phyloP scores from a whole-genome alignment of 2,797 vertebrate species.

The Acrocephalus scirpaceus region DNA sequence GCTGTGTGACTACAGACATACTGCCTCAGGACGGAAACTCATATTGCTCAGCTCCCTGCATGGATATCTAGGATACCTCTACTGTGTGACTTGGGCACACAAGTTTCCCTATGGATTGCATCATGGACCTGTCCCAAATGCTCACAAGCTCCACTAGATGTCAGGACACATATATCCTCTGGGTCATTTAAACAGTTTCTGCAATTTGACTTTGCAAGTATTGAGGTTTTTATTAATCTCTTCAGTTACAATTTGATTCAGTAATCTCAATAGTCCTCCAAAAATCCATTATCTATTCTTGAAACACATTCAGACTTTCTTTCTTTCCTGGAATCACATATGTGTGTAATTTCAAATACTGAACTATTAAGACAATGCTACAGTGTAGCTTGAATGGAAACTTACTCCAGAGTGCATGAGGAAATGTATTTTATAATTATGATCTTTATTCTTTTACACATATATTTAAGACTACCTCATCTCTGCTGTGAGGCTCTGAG shows the following conservation, averaged over 20 bases:
- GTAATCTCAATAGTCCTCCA: neutral
- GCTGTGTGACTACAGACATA: rapidly evolving
- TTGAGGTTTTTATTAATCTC: neutral
- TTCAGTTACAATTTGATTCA: neutral
- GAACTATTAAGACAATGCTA: neutral
- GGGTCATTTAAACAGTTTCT: neutral
- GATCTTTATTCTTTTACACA: neutral
- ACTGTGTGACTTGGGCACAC: neutral
- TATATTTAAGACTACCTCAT: neutral
- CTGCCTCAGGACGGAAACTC: neutral
- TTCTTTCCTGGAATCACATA: neutral
- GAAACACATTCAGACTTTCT: neutral
- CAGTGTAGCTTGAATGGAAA: neutral
- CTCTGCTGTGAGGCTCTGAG: neutral
- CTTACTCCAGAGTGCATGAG: neutral
- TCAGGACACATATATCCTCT: neutral
- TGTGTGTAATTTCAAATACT: neutral
- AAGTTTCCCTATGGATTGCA: neutral
- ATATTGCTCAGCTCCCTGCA: neutral
- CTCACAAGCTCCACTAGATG: neutral
- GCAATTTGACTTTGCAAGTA: neutral
- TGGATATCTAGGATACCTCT: rapidly evolving
- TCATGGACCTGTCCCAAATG: neutral
- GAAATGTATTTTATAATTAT: neutral
- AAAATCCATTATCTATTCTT: neutral